These are phyloP conservation scores for Alauda arvensis DNA, from an alignment of 2,797 vertebrate genomes.

Conservation along the genomic window DNA sequence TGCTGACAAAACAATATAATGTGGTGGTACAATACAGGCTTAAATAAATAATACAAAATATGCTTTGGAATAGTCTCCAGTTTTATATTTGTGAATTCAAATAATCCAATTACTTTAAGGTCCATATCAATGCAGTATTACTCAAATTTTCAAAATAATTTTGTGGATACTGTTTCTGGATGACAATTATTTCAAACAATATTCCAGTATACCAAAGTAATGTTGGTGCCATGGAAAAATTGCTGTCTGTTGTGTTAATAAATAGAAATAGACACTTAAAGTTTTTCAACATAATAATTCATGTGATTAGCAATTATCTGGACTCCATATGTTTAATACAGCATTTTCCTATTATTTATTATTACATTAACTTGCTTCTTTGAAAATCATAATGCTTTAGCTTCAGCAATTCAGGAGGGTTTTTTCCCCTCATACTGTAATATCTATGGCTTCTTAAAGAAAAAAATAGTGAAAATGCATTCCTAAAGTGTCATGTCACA, in stretches of 20 bases:
- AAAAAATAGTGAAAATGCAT: not conserved
- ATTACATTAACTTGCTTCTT: not conserved
- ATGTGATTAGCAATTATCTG: not conserved
- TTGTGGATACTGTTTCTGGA: not conserved
- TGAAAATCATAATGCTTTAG: not conserved
- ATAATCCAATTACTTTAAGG: not conserved
- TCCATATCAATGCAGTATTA: not conserved
- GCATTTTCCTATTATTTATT: not conserved
- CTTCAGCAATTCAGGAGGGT: not conserved
- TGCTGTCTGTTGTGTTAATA: not conserved
- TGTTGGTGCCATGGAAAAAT: not conserved
- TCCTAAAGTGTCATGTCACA: not conserved
- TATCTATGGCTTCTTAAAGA: not conserved
- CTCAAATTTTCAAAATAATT: not conserved
- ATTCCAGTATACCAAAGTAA: not conserved
- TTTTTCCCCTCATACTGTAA: not conserved
- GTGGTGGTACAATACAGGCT: not conserved
- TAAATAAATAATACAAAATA: not conserved
- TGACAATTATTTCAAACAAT: not conserved
- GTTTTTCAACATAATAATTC: not conserved
- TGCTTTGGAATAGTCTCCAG: not conserved
- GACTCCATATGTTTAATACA: not conserved
- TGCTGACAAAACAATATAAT: not conserved
- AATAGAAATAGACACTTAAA: not conserved
- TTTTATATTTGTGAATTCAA: not conserved